A percentile compares a stretch with the other conserved stretches of the same genome.
These are phyloP conservation scores for Spondyliosoma cantharus DNA, from an alignment of 2,797 vertebrate species.

Conservation along the genomic window DNA sequence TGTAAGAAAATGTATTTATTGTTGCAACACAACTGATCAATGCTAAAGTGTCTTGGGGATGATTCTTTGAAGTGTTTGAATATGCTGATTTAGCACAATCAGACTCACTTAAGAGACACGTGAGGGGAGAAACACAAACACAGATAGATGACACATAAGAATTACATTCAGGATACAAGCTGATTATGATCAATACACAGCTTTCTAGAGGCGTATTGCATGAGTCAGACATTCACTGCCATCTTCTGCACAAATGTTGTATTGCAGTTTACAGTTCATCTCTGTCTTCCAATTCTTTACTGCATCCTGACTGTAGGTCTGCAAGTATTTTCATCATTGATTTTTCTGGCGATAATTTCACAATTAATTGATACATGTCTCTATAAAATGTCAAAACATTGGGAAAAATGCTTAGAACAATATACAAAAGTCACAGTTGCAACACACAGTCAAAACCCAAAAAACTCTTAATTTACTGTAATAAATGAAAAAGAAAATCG, in stretches of 20 bases:
- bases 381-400: too few relatives aligned
- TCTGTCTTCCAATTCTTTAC: not conserved
- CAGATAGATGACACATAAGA: slow-evolving; percentile 15
- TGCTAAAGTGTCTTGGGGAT: slow-evolving; percentile 12
- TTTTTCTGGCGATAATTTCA: too few relatives aligned
- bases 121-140: not conserved
- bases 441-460: too few relatives aligned
- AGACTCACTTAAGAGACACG: slow-evolving; percentile 10
- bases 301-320: too few relatives aligned
- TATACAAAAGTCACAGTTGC: too few relatives aligned
- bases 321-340: too few relatives aligned
- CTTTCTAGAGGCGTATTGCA: not conserved
- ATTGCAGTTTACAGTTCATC: slow-evolving; percentile 9
- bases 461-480: too few relatives aligned
- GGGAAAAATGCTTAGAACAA: too few relatives aligned
- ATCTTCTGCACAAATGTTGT: slow-evolving; percentile 69
- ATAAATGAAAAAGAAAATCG: too few relatives aligned
- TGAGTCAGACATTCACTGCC: slow-evolving; percentile 62
- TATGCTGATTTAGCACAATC: not conserved
- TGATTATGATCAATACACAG: slow-evolving; percentile 4
- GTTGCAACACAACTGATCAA: not conserved
- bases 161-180: slow-evolving; percentile 7
- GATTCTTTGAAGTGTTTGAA: not conserved
- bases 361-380: too few relatives aligned
- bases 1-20: slow-evolving; percentile 13